Percentiles rank a stretch among this genome's conserved stretches.
Conservation (phyloP, 1,140 invertebrate genomes). For the Periplaneta americana region DNA sequence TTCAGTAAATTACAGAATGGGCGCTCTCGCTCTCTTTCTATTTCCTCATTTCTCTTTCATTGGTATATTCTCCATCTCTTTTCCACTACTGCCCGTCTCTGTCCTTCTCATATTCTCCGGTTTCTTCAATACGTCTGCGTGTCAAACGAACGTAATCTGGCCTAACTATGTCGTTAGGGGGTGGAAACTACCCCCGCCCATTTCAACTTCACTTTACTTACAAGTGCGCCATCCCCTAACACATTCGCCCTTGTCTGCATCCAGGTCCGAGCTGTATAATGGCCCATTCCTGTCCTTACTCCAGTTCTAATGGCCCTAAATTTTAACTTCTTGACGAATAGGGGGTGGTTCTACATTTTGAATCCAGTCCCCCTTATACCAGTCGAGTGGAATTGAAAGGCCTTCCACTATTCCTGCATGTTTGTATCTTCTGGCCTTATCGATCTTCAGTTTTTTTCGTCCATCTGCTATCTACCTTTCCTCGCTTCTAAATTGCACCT, state of each 20-base stretch:
- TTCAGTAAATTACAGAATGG: neutral
- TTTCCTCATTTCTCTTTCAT: neutral
- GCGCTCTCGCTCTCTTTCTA: neutral
- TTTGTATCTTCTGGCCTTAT: no score
- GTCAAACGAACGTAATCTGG: neutral
- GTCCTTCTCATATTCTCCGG: neutral
- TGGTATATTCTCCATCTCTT: neutral
- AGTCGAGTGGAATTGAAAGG: no score
- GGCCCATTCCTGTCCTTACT: no score
- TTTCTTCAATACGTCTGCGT: neutral
- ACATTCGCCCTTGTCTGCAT: neutral
- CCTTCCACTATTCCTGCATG: no score
- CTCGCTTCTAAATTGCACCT: no score
- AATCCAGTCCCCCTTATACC: no score
- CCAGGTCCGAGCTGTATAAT: no score
- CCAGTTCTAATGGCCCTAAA: no score
- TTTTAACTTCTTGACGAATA: no score
- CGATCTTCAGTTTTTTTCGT: no score
- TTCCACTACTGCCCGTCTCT: neutral
- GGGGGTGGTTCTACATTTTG: no score
- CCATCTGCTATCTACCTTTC: no score
- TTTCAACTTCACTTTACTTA: neutral
- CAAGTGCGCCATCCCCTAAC: neutral
- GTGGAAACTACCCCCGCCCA: neutral
- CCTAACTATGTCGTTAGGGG: neutral